Percentiles rank a stretch among this genome's conserved stretches.
Conservation (phyloP, 2,113 vertebrate genomes). For the Protobothrops mucrosquamatus region DNA sequence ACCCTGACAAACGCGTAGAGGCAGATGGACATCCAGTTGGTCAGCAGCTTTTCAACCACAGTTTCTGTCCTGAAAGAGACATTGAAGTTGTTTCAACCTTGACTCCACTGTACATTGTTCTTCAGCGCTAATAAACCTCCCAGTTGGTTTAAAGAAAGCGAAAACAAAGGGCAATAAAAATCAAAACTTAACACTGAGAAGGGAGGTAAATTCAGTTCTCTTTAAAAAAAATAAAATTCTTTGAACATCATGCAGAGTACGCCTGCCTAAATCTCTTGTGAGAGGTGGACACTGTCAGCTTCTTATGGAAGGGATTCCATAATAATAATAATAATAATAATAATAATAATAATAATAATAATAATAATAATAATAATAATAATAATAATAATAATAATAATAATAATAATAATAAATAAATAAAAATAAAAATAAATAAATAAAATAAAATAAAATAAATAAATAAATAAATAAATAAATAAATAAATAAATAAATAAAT, state of each 20-base stretch:
- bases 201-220: not conserved
- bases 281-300: not conserved
- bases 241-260: not conserved
- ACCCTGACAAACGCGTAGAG: constrained; percentile 93
- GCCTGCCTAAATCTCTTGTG: not conserved
- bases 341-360: too few relatives aligned
- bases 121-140: not conserved
- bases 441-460: too few relatives aligned
- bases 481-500: too few relatives aligned
- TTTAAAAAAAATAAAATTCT: not conserved
- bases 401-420: too few relatives aligned
- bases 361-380: too few relatives aligned
- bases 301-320: not conserved
- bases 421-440: too few relatives aligned
- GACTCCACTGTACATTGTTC: too few relatives aligned
- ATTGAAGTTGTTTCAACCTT: not conserved
- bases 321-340: too few relatives aligned
- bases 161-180: not conserved
- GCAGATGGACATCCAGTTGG: constrained; percentile 99
- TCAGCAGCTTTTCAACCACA: constrained; percentile 95
- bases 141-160: not conserved
- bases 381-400: too few relatives aligned
- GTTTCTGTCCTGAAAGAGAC: constrained; percentile 87
- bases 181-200: not conserved
- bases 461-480: too few relatives aligned